phyloP scores from a whole-genome alignment of 2,113 vertebrate species.

The Centropus bengalensis region DNA sequence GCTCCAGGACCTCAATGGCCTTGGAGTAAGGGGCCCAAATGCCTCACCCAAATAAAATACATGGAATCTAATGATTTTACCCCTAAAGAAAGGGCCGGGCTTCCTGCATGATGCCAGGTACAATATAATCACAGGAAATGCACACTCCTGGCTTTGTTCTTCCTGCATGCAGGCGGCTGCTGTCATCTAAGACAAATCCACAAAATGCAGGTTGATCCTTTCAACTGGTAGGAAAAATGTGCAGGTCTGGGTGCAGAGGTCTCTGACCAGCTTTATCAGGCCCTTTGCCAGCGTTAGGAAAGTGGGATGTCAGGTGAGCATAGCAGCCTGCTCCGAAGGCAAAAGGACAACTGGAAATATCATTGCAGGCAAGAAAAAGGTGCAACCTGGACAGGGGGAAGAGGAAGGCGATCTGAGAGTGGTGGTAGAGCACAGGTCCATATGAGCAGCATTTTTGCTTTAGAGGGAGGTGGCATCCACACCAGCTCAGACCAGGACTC shows the following conservation, averaged over 20 bases:
- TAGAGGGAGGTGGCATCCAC: background rate
- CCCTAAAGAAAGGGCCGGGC: background rate
- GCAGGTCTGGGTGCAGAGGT: background rate
- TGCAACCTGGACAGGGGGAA: background rate
- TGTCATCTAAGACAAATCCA: constrained; percentile 2
- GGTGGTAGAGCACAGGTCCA: background rate
- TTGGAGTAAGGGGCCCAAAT: background rate
- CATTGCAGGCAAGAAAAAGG: background rate
- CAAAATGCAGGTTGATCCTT: background rate
- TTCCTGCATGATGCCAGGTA: background rate
- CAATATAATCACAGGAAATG: background rate
- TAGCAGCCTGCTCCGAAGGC: background rate
- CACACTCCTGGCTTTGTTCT: background rate
- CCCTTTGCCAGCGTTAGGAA: background rate
- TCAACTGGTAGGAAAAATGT: background rate
- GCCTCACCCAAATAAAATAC: background rate
- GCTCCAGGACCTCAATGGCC: too few relatives aligned
- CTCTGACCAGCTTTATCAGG: constrained; percentile 9
- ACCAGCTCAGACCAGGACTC: background rate
- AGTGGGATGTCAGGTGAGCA: background rate
- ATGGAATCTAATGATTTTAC: background rate
- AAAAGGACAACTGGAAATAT: background rate
- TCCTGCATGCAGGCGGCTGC: background rate
- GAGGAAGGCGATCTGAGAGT: background rate
- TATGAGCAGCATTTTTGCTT: background rate